Evolutionary conservation across 2,113 vertebrate genomes (phyloP).

Genomic region (Nibea coibor): DNA sequence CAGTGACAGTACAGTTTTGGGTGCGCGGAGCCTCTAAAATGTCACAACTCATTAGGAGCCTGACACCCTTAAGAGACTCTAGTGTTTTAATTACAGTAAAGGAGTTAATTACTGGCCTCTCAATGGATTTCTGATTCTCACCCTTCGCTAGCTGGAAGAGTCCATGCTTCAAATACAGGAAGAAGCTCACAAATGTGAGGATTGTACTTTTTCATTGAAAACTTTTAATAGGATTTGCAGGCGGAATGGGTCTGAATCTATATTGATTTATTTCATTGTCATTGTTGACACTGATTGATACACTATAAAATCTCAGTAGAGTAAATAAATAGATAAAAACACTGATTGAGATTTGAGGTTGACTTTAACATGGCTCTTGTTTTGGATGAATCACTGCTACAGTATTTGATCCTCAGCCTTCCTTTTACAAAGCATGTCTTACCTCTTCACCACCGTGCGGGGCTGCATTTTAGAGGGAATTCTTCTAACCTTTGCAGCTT

Average conservation of each 20-base stretch:
- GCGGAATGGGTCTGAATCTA: not conserved
- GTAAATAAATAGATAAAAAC: not conserved
- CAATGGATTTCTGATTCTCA: constrained; percentile 62
- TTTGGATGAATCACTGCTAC: not conserved
- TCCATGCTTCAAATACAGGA: constrained; percentile 40
- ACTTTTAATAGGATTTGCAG: constrained; percentile 42
- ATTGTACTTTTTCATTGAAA: constrained; percentile 17
- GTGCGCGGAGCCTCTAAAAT: constrained; percentile 83
- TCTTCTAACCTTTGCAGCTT: constrained; percentile 71
- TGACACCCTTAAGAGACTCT: constrained; percentile 81
- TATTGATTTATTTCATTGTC: not conserved
- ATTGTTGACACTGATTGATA: not conserved
- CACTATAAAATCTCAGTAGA: not conserved
- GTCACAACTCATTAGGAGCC: constrained; percentile 90
- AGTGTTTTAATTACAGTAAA: constrained; percentile 91
- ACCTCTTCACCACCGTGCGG: constrained; percentile 33
- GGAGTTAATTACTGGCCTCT: constrained; percentile 88
- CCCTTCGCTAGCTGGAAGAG: constrained; percentile 29
- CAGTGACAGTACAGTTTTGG: constrained; percentile 81
- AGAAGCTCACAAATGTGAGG: constrained; percentile 15
- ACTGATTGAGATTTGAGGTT: constrained; percentile 4
- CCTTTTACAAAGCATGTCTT: constrained; percentile 41
- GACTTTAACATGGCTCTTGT: not conserved
- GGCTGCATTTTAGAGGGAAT: constrained; percentile 58
- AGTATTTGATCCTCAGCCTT: constrained; percentile 33